Evolutionary conservation across 1,140 invertebrate genomes (phyloP).

Genomic region (Drosophila teissieri): DNA sequence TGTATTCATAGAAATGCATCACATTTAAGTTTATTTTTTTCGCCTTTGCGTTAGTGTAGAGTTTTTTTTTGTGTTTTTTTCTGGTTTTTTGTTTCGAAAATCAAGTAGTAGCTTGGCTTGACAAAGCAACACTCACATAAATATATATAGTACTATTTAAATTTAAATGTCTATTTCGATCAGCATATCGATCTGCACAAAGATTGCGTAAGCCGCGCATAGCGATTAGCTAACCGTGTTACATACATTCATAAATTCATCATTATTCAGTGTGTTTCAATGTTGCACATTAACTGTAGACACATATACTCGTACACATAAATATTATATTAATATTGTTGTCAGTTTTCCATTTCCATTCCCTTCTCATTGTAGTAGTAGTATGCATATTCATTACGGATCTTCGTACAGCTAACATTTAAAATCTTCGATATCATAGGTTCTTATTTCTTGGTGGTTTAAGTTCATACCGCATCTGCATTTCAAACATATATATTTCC

Average conservation of each 20-base stretch:
- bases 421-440: conserved; percentile 21
- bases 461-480: neutral
- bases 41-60: conserved; percentile 2
- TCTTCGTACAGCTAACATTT: conserved; percentile 15
- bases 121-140: conserved; percentile 36
- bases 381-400: conserved; percentile 1
- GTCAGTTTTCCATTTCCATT: conserved; percentile 12
- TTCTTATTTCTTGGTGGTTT: conserved; percentile 5
- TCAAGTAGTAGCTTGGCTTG: conserved; percentile 20
- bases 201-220: neutral
- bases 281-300: conserved; percentile 37
- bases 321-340: conserved; percentile 7
- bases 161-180: conserved; percentile 8
- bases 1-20: conserved; percentile 66
- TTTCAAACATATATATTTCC: neutral
- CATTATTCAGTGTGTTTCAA: conserved; percentile 17
- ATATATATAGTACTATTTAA: neutral
- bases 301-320: conserved; percentile 16
- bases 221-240: neutral
- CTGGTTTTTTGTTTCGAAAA: neutral
- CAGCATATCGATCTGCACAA: conserved; percentile 2
- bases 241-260: conserved; percentile 45
- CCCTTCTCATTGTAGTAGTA: neutral
- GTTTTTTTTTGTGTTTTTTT: neutral
- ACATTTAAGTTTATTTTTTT: conserved; percentile 53